phyloP scores from a whole-genome alignment of 2,797 vertebrate genomes.

The Anguilla pacifica region DNA sequence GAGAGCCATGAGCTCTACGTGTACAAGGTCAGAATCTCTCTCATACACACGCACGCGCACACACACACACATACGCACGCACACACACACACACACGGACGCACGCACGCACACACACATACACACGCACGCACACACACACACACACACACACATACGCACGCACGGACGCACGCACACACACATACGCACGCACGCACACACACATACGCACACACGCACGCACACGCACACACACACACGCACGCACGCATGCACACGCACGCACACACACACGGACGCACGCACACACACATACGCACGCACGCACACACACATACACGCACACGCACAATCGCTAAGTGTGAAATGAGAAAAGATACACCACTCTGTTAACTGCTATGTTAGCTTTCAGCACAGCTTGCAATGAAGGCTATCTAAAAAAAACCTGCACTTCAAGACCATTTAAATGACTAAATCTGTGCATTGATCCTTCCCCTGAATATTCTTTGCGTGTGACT shows the following conservation, averaged over 20 bases:
- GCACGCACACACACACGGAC: not conserved
- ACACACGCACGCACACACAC: not conserved
- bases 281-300: not conserved
- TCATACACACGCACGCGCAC: not conserved
- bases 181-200: not conserved
- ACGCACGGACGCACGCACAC: not conserved
- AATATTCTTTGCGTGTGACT: no score
- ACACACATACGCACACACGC: not conserved
- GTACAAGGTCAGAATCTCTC: slow-evolving; percentile 84
- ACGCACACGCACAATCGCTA: no score
- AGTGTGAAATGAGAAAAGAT: no score
- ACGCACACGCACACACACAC: not conserved
- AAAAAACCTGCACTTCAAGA: no score
- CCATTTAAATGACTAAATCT: no score
- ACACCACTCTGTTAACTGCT: no score
- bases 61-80: not conserved
- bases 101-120: not conserved
- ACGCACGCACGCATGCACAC: not conserved
- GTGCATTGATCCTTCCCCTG: no score
- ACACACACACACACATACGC: not conserved
- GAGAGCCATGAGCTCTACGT: slow-evolving; percentile 97
- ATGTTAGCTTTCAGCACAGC: no score
- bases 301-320: not conserved
- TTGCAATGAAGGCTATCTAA: no score
- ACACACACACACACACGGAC: not conserved